Evolutionary conservation across 2,888 invertebrate species (phyloP).

Genomic region (Drosophila cracens): DNA sequence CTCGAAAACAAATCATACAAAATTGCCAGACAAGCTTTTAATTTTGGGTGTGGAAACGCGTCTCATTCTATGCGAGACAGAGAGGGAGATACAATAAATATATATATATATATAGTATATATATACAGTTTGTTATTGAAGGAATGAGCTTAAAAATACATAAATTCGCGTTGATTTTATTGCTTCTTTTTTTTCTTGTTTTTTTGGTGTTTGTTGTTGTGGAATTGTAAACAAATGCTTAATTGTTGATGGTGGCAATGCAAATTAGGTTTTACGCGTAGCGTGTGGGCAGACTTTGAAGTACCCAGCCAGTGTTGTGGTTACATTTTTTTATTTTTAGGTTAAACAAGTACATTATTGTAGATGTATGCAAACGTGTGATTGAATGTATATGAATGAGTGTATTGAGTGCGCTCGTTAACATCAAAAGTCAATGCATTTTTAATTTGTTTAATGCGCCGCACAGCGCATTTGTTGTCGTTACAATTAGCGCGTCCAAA

Average conservation of each 20-base stretch:
- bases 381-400: conserved; percentile 18
- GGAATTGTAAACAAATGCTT: conserved; percentile 74
- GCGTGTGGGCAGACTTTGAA: conserved; percentile 66
- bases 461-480: conserved; percentile 55
- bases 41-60: conserved; percentile 47
- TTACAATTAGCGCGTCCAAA: conserved; percentile 66
- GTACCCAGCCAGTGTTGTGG: conserved; percentile 44
- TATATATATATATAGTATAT: not conserved
- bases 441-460: conserved; percentile 73
- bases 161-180: conserved; percentile 42
- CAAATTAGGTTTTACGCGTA: conserved; percentile 53
- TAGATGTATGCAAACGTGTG: not conserved
- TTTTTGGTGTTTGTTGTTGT: conserved; percentile 24
- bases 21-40: conserved; percentile 63
- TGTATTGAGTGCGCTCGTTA: conserved; percentile 59
- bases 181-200: conserved; percentile 7
- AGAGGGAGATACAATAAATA: not conserved
- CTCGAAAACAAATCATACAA: conserved; percentile 66
- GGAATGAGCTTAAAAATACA: conserved; percentile 17
- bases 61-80: conserved; percentile 3
- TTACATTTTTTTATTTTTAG: conserved; percentile 61
- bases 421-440: conserved; percentile 74
- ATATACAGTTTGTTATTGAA: conserved; percentile 13
- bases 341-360: conserved; percentile 64
- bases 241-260: conserved; percentile 72